Evolutionary conservation across 2,797 vertebrate genomes (phyloP), one percentile per base, ranked within the genome.

Genomic region (Betta splendens): DNA sequence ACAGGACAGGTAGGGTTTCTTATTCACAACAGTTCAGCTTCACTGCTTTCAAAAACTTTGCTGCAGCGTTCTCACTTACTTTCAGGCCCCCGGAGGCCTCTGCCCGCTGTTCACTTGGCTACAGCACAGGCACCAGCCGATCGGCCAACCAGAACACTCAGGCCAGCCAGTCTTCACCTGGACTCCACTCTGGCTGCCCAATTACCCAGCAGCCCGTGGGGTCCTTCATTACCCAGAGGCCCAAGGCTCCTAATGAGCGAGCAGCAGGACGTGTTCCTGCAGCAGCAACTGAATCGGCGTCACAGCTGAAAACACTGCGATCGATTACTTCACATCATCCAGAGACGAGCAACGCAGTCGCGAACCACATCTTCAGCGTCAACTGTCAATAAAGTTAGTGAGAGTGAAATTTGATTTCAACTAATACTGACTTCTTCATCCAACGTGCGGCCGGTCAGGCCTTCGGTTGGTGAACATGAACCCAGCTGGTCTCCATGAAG

Each of bases 91-190:
- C 20, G 11, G 80, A 75, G 86, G 65, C 46, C 31, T 12, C 28
- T 42, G 25, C 64, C 80, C 28, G 51, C 79, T 75, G 81, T 64
- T 81, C 80, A 53, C 83, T 77, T 61, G 72, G 71, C 78, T 65
- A 47, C 79, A 86, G 75, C 55, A 48, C 48, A 79, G 81, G 71
- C 31, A 20, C 67, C 78, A 75, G 77, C 86, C 86, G 89, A 91
- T 88, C 90, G 90, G 86, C 82, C 90, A 80, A 89, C 71, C 89
- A 85, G 88, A 91, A 89, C 85, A 59, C 66, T 81, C 78, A 76
- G 79, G 88, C 84, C 77, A 64, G 72, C 59, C 59, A 5, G 78
- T 55, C 55, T 78, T 90, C 87, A 92, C 90, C 90, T 91, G 90
- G 72, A 72, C 83, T 88, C 80, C 75, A 64, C 79, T 89, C 78